phyloP scores from a whole-genome alignment of 2,113 vertebrate genomes.

The Tamias sibiricus region DNA sequence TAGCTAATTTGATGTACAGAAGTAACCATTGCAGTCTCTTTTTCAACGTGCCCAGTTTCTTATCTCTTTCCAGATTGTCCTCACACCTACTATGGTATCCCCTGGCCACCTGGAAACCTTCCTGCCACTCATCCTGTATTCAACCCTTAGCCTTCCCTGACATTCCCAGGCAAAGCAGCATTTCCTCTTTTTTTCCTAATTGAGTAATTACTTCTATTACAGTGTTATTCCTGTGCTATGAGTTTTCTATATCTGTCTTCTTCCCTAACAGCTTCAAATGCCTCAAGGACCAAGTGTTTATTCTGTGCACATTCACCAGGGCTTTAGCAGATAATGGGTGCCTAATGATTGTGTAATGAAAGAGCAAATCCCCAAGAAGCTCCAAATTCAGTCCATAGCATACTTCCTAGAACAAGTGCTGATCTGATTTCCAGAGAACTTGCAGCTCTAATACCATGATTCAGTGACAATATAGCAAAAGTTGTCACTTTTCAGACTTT shows the following conservation, averaged over 20 bases:
- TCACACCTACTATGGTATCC: background rate
- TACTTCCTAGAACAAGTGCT: background rate
- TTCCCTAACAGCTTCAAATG: background rate
- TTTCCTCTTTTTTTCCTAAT: constrained; percentile 16
- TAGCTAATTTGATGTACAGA: background rate
- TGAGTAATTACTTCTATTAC: background rate
- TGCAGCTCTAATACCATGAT: background rate
- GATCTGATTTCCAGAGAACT: background rate
- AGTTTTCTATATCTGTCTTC: background rate
- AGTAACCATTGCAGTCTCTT: background rate
- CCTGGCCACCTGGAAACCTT: background rate
- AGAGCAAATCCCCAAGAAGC: background rate
- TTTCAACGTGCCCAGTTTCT: background rate
- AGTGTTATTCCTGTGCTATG: background rate
- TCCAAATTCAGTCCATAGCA: background rate
- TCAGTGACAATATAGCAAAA: background rate
- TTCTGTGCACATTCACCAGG: background rate
- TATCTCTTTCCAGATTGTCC: background rate
- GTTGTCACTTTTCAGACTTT: background rate
- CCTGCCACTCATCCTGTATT: background rate
- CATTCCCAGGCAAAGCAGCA: background rate
- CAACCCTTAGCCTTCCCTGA: background rate
- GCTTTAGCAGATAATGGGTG: background rate
- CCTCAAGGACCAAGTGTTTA: background rate
- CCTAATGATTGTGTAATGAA: background rate